Evolutionary conservation across 2,888 invertebrate species (phyloP), one percentile per base, ranked within the genome.

Genomic region (Eulithis testata): DNA sequence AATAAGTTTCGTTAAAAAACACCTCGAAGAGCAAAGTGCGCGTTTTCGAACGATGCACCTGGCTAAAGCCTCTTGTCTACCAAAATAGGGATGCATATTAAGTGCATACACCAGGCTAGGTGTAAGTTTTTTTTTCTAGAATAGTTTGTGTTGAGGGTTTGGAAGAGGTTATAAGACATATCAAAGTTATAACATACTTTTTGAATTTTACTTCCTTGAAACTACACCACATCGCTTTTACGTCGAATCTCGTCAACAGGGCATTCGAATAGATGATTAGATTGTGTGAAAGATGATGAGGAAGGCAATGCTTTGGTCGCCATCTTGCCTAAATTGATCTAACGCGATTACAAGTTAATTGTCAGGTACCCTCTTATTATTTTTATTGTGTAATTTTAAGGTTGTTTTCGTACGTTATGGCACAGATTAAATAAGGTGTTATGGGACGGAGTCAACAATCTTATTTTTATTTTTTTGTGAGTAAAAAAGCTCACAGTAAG

Each of bases 1-100:
- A 78, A 76, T 75, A 73, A 74, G 61, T 73, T 65, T 70, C 63
- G 69, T 66, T 71, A 70, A 72, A 77, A 80, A 73, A 70, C 68
- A 69, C 71, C 75, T 73, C 72, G 70, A 70, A 74, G 65, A 68
- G 58, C 69, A 66, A 66, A 59, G 51, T 64, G 66, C 62, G 60
- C 58, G 66, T 71, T 60, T 63, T 66, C 66, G 69, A 70, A 68
- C 58, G 70, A 73, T 76, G 74, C 77, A 69, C 56, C 54, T 63
- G 56, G 61, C 55, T 55, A n/a, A 45, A n/a, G 59, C 5, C 4
- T 27, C 37, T 4, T 43, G 37, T 50, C 51, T 36, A 59, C 50
- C 50, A 12, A 12, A 44, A 27, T 49, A 3, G 11, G 9, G 21
- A 4, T 47, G 47, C 21, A 49, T 49, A 6, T 8, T 6, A 31